phyloP scores from a whole-genome alignment of 2,888 invertebrate species.

The Pandemis heparana region DNA sequence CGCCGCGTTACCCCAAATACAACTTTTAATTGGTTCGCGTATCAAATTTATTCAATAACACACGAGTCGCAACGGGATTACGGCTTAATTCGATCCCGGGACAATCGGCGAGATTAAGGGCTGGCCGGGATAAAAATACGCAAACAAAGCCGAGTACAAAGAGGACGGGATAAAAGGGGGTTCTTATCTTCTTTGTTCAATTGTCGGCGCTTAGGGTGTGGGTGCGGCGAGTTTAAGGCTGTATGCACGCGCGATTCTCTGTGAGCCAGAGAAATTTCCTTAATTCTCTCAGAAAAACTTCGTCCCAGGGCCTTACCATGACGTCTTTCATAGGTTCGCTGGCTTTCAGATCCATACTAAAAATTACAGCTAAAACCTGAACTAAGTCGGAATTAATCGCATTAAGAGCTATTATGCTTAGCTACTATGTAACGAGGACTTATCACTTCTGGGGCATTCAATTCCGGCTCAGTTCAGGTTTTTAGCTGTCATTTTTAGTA shows the following conservation, averaged over 20 bases:
- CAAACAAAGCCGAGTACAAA: constrained; percentile 33
- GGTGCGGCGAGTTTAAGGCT: not conserved
- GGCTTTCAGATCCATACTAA: too few species aligned
- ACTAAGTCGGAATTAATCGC: too few species aligned
- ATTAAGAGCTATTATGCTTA: too few species aligned
- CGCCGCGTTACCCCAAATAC: constrained; percentile 1
- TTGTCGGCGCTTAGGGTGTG: constrained; percentile 18
- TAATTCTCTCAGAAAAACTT: too few species aligned
- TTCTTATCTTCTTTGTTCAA: constrained; percentile 39
- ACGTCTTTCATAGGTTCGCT: too few species aligned
- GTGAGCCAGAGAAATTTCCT: not conserved
- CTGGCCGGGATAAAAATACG: constrained; percentile 23
- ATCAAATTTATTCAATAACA: constrained; percentile 37
- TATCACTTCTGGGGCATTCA: too few species aligned
- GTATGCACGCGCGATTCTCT: not conserved
- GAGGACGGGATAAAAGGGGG: constrained; percentile 6
- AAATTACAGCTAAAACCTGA: too few species aligned
- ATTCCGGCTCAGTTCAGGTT: too few species aligned
- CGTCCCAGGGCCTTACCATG: too few species aligned
- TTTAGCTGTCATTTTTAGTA: too few species aligned
- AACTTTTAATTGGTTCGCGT: constrained; percentile 40
- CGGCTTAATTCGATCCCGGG: constrained; percentile 23
- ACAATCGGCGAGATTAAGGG: constrained; percentile 23
- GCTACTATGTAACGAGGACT: too few species aligned
- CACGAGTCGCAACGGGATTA: constrained; percentile 27